These are phyloP conservation scores for Propithecus deckenii DNA, from an alignment of 2,797 vertebrate species.

Conservation along the genomic window DNA sequence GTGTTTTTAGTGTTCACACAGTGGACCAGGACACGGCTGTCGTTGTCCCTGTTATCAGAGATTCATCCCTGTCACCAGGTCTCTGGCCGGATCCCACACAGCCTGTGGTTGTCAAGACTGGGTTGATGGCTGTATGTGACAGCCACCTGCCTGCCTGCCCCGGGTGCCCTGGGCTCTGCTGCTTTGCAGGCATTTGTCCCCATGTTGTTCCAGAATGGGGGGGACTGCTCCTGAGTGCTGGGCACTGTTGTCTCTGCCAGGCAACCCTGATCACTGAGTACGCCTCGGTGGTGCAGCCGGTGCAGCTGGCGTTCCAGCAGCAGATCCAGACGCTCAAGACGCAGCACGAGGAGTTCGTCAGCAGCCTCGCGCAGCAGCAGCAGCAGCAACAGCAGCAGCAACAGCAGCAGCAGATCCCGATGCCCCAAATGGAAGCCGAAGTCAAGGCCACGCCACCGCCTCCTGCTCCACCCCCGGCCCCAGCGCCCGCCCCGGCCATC, in stretches of 20 bases:
- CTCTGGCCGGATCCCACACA: neutral
- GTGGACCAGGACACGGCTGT: rapidly evolving
- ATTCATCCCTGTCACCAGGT: neutral
- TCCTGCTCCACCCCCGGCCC: slow-evolving; percentile 77
- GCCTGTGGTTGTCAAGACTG: neutral
- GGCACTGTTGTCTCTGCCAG: slow-evolving; percentile 77
- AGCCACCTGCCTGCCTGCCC: neutral
- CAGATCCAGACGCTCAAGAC: slow-evolving; percentile 96
- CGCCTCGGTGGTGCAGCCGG: slow-evolving; percentile 93
- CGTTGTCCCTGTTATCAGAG: neutral
- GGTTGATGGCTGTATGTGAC: neutral
- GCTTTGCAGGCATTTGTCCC: neutral
- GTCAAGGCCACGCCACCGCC: slow-evolving; percentile 83
- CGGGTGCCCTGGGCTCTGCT: neutral
- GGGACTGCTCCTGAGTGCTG: rapidly evolving
- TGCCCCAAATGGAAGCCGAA: slow-evolving; percentile 85
- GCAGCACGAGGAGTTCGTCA: slow-evolving; percentile 96
- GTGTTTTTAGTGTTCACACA: rapidly evolving
- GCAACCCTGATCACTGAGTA: slow-evolving; percentile 95
- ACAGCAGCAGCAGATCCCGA: slow-evolving; percentile 82
- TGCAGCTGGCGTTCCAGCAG: slow-evolving; percentile 97
- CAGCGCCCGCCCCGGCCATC: slow-evolving; percentile 75
- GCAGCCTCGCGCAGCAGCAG: slow-evolving; percentile 90
- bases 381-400: slow-evolving; percentile 75
- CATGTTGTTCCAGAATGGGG: neutral